Percentiles rank a stretch among this genome's conserved stretches.
Conservation (phyloP, 2,113 vertebrate species). For the Takifugu bimaculatus region DNA sequence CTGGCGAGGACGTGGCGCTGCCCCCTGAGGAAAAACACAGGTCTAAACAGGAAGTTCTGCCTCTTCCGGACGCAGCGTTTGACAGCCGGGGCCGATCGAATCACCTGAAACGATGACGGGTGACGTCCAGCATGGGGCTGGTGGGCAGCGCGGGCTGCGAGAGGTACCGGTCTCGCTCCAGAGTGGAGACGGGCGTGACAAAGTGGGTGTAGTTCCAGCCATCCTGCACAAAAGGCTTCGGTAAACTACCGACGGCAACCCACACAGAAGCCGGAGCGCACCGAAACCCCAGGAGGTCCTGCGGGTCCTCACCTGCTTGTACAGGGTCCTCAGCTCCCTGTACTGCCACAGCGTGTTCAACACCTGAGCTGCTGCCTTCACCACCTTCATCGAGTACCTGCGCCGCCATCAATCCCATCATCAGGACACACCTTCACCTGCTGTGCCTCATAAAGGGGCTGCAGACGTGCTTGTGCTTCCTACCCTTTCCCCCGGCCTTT, state of each 20-base stretch:
- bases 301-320: slow-evolving; percentile 85
- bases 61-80: too few relatives aligned
- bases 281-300: too few relatives aligned
- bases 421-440: background rate
- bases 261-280: background rate
- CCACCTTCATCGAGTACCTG: slow-evolving; percentile 94
- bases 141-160: slow-evolving; percentile 94
- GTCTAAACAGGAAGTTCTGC: too few relatives aligned
- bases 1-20: slow-evolving; percentile 94
- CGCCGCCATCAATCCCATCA: background rate
- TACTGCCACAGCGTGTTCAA: slow-evolving; percentile 98
- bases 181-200: slow-evolving; percentile 91
- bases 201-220: slow-evolving; percentile 99
- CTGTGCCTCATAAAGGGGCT: too few relatives aligned
- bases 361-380: slow-evolving; percentile 96
- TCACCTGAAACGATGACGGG: slow-evolving; percentile 94
- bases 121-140: slow-evolving; percentile 91
- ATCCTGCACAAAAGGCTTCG: slow-evolving; percentile 75
- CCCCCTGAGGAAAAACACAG: slow-evolving; percentile 75
- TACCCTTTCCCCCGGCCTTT: slow-evolving; percentile 92
- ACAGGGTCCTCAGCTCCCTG: slow-evolving; percentile 93
- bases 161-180: slow-evolving; percentile 94
- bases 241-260: background rate
- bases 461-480: background rate
- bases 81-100: slow-evolving; percentile 6